phyloP scores from a whole-genome alignment of 2,113 vertebrate species.

The Orcinus orca region DNA sequence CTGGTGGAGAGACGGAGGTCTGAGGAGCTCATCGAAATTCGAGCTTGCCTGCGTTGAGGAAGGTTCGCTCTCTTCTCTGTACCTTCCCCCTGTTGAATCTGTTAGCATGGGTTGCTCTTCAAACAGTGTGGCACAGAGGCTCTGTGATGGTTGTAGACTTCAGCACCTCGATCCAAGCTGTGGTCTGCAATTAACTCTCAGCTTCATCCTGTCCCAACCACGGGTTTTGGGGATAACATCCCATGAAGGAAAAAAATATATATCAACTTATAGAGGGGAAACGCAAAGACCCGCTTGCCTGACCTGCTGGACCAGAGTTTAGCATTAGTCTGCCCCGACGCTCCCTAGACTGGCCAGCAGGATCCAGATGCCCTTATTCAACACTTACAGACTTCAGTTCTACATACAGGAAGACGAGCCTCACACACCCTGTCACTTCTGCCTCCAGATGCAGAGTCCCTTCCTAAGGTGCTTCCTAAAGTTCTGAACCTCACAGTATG shows the following conservation, averaged over 20 bases:
- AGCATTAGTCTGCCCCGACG: fast-evolving
- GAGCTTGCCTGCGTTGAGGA: background rate
- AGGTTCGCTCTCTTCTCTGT: background rate
- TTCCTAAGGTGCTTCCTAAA: background rate
- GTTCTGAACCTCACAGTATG: background rate
- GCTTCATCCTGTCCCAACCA: constrained; percentile 54
- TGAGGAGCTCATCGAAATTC: background rate
- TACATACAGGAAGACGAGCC: background rate
- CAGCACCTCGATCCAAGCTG: constrained; percentile 39
- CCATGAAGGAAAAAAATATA: background rate
- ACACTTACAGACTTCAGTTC: background rate
- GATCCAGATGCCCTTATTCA: no score
- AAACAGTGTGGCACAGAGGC: background rate
- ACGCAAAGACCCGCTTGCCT: background rate
- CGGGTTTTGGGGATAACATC: background rate
- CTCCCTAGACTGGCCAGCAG: background rate
- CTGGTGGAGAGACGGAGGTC: background rate
- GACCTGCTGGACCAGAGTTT: background rate
- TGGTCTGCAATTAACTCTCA: constrained; percentile 59
- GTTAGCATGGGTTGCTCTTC: background rate
- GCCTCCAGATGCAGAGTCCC: background rate
- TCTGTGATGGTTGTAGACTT: background rate
- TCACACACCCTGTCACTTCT: background rate
- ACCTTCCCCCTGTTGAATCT: constrained; percentile 16
- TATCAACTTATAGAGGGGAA: background rate